Conservation (phyloP, 2,797 vertebrate species). For the Phoeniculus purpureus region DNA sequence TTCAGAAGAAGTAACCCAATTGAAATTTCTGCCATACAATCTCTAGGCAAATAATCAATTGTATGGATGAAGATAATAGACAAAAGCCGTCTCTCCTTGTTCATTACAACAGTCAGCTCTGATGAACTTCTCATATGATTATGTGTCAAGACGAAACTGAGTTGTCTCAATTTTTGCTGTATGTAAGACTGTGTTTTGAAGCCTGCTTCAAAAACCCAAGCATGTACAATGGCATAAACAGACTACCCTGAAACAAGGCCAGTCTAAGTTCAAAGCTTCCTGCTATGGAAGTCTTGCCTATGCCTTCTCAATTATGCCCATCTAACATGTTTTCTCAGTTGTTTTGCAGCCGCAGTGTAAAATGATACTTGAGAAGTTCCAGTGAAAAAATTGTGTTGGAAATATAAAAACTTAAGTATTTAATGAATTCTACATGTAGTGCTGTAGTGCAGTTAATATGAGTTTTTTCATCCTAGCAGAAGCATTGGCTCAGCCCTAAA, state of each 20-base stretch:
- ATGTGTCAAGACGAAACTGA: not conserved
- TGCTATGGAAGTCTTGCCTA: too few relatives aligned
- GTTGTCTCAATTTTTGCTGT: not conserved
- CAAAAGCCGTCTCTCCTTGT: not conserved
- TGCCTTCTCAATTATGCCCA: too few relatives aligned
- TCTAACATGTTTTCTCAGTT: too few relatives aligned
- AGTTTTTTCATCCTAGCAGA: not conserved
- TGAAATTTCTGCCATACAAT: not conserved
- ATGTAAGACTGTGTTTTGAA: not conserved
- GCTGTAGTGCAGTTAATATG: not conserved
- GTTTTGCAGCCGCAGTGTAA: not conserved
- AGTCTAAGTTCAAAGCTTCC: too few relatives aligned
- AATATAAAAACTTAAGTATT: not conserved
- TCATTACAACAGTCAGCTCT: not conserved
- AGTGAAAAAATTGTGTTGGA: not conserved
- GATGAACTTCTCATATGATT: not conserved
- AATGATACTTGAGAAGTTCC: not conserved
- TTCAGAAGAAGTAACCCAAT: not conserved
- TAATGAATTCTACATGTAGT: not conserved
- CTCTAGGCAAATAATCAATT: not conserved
- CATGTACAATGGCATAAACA: too few relatives aligned
- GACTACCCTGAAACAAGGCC: too few relatives aligned
- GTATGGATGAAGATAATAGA: not conserved
- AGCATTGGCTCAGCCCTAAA: not conserved
- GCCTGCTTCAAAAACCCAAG: too few relatives aligned